Evolutionary conservation across 2,888 invertebrate species (phyloP).

Genomic region (Papilio protenor): DNA sequence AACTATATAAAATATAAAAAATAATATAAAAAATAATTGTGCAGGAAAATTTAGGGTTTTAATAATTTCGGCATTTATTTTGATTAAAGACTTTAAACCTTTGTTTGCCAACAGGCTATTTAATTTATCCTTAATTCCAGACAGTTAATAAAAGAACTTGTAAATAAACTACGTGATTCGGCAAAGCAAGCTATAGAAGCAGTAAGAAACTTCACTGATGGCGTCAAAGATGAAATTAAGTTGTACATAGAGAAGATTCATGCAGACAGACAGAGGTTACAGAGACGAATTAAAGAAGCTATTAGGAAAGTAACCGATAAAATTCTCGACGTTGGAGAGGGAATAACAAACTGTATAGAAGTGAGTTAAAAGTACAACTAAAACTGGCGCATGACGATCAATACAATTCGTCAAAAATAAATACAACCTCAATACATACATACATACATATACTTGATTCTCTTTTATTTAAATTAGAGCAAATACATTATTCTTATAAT

Average conservation of each 20-base stretch:
- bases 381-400: neutral
- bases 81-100: too few relatives aligned
- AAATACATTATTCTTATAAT: too few relatives aligned
- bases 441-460: too few relatives aligned
- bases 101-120: too few relatives aligned
- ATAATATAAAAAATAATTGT: too few relatives aligned
- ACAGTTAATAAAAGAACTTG: conserved; percentile 62
- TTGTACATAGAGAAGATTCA: conserved; percentile 56
- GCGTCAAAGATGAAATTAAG: conserved; percentile 59
- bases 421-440: too few relatives aligned
- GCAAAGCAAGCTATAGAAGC: conserved; percentile 64
- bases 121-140: conserved; percentile 52
- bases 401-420: neutral
- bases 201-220: conserved; percentile 59
- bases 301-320: conserved; percentile 60
- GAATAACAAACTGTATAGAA: conserved; percentile 64
- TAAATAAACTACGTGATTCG: conserved; percentile 59
- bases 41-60: too few relatives aligned
- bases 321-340: conserved; percentile 58
- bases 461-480: too few relatives aligned
- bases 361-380: conserved; percentile 56
- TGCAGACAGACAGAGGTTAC: conserved; percentile 59
- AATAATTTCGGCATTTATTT: too few relatives aligned
- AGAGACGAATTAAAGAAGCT: conserved; percentile 57
- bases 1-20: too few relatives aligned